A percentile compares a stretch with the other conserved stretches of the same genome.
Conservation (phyloP, 2,113 vertebrate genomes). For the Castor canadensis region DNA sequence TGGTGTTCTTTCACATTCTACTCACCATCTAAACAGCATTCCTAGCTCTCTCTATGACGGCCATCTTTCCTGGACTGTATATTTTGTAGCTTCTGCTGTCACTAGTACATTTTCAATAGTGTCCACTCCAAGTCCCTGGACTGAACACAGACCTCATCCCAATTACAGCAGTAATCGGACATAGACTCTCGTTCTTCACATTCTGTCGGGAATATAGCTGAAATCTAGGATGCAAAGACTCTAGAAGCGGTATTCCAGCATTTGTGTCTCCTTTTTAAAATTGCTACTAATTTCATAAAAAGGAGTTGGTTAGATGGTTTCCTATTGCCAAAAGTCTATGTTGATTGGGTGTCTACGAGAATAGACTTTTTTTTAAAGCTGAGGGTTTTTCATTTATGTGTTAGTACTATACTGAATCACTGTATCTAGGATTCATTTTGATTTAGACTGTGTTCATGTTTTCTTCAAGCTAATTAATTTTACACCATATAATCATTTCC, state of each 20-base stretch:
- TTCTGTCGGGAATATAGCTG: neutral
- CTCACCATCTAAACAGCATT: neutral
- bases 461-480: constrained; percentile 4
- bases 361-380: neutral
- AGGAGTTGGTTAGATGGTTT: neutral
- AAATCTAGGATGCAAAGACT: neutral
- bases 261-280: neutral
- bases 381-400: neutral
- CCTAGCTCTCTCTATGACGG: neutral
- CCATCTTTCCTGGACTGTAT: neutral
- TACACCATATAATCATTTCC: neutral
- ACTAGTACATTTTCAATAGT: neutral
- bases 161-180: too few species aligned
- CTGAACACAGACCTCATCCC: neutral
- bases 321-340: neutral
- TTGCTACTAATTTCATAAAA: neutral
- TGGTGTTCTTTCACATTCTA: neutral
- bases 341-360: neutral
- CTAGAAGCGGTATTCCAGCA: neutral
- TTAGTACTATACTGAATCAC: neutral
- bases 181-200: neutral
- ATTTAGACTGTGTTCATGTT: neutral
- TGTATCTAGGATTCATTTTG: neutral
- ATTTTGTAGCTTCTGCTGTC: neutral
- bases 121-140: neutral